Conservation (phyloP, 2,797 vertebrate species). For the Semaprochilodus insignis region DNA sequence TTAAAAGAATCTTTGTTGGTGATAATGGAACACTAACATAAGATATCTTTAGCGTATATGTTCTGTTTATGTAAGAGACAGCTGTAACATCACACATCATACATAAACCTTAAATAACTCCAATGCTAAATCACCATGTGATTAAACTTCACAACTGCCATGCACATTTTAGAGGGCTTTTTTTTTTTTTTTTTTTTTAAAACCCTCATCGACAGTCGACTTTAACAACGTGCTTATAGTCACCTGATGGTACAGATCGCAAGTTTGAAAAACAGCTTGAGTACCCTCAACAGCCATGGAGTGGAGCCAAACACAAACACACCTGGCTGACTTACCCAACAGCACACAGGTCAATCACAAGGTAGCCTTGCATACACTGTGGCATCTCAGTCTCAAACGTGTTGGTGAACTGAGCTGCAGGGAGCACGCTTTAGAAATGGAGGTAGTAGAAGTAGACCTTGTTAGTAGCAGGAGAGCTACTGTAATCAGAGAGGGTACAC, state of each 20-base stretch:
- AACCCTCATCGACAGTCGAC: background rate
- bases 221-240: background rate
- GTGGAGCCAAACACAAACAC: conserved; percentile 31
- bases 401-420: conserved; percentile 34
- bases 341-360: conserved; percentile 4
- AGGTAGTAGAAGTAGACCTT: conserved; percentile 66
- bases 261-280: background rate
- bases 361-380: background rate
- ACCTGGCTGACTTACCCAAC: conserved; percentile 45
- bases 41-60: background rate
- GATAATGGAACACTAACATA: background rate
- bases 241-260: background rate
- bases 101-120: background rate
- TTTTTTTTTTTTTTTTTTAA: background rate
- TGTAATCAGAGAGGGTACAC: conserved; percentile 32
- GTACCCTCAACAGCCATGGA: conserved; percentile 3
- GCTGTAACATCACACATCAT: background rate
- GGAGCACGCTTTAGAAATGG: conserved; percentile 27
- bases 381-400: conserved; percentile 35
- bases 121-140: background rate
- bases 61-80: background rate
- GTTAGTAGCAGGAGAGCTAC: conserved; percentile 64
- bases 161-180: background rate
- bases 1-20: background rate
- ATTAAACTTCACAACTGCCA: background rate